Percentiles rank a stretch among this genome's conserved stretches.
Evolutionary conservation across 2,888 invertebrate genomes (phyloP).

Genomic region (Hipparchia semele): DNA sequence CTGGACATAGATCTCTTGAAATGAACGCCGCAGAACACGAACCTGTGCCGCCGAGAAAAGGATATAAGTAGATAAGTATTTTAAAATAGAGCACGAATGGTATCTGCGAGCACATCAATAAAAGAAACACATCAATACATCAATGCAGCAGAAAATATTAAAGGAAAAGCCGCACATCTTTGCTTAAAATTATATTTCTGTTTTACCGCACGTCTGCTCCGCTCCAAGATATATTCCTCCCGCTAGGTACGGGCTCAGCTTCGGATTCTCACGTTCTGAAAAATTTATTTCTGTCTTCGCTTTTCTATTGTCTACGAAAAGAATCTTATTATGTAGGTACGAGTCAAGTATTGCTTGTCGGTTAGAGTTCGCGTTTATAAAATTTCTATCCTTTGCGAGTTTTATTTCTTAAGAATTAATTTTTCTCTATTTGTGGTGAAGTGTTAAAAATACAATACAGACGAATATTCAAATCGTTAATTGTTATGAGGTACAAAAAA

Average conservation of each 20-base stretch:
- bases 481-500: too few relatives aligned
- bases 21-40: too few relatives aligned
- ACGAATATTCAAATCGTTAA: too few relatives aligned
- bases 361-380: slow-evolving; percentile 27
- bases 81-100: not conserved
- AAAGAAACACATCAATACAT: slow-evolving; percentile 30
- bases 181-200: slow-evolving; percentile 36
- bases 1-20: too few relatives aligned
- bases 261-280: slow-evolving; percentile 38
- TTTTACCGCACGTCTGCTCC: slow-evolving; percentile 31
- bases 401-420: slow-evolving; percentile 1
- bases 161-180: slow-evolving; percentile 29
- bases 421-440: slow-evolving; percentile 7
- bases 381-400: slow-evolving; percentile 13
- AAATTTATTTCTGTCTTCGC: slow-evolving; percentile 39
- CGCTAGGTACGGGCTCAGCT: slow-evolving; percentile 34
- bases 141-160: slow-evolving; percentile 29
- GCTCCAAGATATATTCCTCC: slow-evolving; percentile 32
- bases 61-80: too few relatives aligned
- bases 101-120: slow-evolving; percentile 17
- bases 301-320: slow-evolving; percentile 38
- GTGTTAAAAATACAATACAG: not conserved
- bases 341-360: slow-evolving; percentile 35
- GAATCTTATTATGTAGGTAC: slow-evolving; percentile 34
- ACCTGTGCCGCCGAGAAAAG: too few relatives aligned